These are phyloP conservation scores for Acronicta psi DNA, from an alignment of 2,888 invertebrate genomes.

Conservation along the genomic window DNA sequence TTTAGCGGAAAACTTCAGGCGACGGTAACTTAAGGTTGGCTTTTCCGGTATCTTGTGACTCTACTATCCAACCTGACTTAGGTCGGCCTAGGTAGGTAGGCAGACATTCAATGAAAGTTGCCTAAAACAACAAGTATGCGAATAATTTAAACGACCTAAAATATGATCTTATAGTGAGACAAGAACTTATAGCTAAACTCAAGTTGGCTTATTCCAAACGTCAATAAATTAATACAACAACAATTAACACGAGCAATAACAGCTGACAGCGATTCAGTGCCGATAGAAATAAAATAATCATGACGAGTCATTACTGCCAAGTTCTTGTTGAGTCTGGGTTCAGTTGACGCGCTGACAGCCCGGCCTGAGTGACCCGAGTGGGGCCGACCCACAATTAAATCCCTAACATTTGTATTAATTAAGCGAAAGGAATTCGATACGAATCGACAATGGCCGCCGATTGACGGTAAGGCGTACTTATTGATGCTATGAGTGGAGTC, in stretches of 20 bases:
- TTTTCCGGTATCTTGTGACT: slow-evolving; percentile 3
- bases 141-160: too few species aligned
- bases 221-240: slow-evolving; percentile 25
- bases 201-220: background rate
- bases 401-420: slow-evolving; percentile 68
- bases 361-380: slow-evolving; percentile 62
- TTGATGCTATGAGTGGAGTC: slow-evolving; percentile 47
- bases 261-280: slow-evolving; percentile 40
- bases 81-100: too few species aligned
- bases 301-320: slow-evolving; percentile 60
- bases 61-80: slow-evolving; percentile 1
- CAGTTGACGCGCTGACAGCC: slow-evolving; percentile 49
- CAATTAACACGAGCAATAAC: slow-evolving; percentile 39
- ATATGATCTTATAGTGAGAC: background rate
- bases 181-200: background rate
- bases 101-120: too few species aligned
- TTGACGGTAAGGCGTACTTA: slow-evolving; percentile 42
- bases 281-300: slow-evolving; percentile 55
- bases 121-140: too few species aligned
- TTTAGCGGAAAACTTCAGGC: background rate
- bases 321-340: slow-evolving; percentile 46
- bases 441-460: slow-evolving; percentile 54
- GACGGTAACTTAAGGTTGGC: background rate
- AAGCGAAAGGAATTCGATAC: slow-evolving; percentile 66
- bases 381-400: slow-evolving; percentile 63